phyloP scores from a whole-genome alignment of 2,797 vertebrate species.

The Vespertilio murinus region DNA sequence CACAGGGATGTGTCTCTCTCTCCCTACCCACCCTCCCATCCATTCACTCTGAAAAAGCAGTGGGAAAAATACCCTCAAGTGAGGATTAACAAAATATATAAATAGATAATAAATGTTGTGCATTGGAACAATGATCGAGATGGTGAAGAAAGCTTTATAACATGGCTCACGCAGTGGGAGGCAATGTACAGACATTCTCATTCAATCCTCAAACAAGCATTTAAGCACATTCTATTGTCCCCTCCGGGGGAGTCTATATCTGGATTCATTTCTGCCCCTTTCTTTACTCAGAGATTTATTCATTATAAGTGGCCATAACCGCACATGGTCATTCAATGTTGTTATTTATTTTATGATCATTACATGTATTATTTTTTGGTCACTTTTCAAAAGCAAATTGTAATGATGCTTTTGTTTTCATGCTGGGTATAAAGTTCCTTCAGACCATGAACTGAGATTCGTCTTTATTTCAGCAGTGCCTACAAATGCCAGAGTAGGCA shows the following conservation, averaged over 20 bases:
- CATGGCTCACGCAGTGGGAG: background rate
- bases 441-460: background rate
- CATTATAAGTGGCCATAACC: background rate
- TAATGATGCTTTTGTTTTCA: background rate
- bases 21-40: too few relatives aligned
- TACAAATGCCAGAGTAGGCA: slow-evolving; percentile 2
- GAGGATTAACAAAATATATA: too few relatives aligned
- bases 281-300: background rate
- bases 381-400: slow-evolving; percentile 16
- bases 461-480: background rate
- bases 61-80: too few relatives aligned
- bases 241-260: background rate
- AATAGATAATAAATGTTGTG: background rate
- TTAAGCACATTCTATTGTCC: background rate
- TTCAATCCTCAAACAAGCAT: background rate
- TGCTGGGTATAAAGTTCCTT: background rate
- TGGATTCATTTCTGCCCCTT: background rate
- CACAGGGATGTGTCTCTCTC: too few relatives aligned
- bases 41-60: too few relatives aligned
- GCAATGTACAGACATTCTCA: background rate
- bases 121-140: background rate
- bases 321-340: background rate
- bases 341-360: background rate
- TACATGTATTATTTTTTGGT: background rate
- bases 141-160: background rate